phyloP scores from a whole-genome alignment of 2,797 vertebrate species.

The Zalophus californianus region DNA sequence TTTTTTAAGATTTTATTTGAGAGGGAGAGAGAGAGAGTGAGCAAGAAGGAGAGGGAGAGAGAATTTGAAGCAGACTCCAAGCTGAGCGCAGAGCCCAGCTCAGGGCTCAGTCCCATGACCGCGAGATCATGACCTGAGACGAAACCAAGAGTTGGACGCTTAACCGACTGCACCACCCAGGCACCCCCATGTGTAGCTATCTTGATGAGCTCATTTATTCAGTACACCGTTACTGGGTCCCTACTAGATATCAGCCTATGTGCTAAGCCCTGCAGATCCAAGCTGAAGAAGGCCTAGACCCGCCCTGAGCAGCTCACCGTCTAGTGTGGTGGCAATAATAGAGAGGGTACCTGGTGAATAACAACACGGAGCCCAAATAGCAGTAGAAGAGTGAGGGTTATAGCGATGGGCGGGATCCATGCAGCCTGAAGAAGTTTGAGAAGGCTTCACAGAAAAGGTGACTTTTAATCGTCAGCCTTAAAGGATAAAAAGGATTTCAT shows the following conservation, averaged over 20 bases:
- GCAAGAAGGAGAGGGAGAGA: not conserved
- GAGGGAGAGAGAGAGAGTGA: not conserved
- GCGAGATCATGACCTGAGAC: not conserved
- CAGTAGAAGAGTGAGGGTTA: not conserved
- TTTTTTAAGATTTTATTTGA: not conserved
- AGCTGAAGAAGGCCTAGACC: not conserved
- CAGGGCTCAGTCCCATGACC: not conserved
- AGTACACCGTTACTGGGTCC: not conserved
- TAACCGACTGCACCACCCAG: not conserved
- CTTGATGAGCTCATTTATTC: not conserved
- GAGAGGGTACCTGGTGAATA: not conserved
- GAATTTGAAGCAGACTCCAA: not conserved
- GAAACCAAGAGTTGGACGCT: not conserved
- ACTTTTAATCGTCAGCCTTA: conserved; percentile 34
- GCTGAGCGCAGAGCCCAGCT: not conserved
- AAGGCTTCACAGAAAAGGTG: not conserved
- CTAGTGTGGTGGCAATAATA: not conserved
- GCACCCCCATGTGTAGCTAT: not conserved
- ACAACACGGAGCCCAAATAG: not conserved
- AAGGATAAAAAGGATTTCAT: not conserved
- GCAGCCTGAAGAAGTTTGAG: not conserved
- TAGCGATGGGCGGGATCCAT: not conserved
- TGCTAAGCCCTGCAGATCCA: not conserved
- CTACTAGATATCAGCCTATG: not conserved
- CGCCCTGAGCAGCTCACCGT: not conserved